Base-by-base conservation (phyloP, 2,113 vertebrate genomes). In the Melospiza georgiana region DNA sequence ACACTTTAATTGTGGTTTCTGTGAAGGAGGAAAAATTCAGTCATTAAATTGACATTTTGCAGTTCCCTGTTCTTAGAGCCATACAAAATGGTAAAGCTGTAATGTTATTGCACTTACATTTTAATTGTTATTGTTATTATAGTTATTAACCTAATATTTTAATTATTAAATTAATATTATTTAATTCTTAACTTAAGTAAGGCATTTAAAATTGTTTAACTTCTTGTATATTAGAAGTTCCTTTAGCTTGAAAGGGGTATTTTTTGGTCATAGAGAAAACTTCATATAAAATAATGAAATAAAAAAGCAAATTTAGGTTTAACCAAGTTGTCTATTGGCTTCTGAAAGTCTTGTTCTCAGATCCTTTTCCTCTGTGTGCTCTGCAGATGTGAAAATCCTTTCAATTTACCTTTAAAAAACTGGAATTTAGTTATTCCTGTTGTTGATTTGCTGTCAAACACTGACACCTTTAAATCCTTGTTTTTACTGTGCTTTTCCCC, bases 321-420 rank as follows among this genome's bases (percentile, higher is more conserved):
- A 51, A 62, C 25, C 20, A 35, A 51, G 12, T 33, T 84, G 12
- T 55, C 18, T 78, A 1, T 43, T 59, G 15, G 6, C 15, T 68
- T 52, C 24, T 69, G 0, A 21, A 72, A 84, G 2, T 58, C 6
- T 2, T 57, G 9, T 12, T 68, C 39, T 65, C 0, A 0, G 19
- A 23, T 69, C 48, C 25, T 37, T 83, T 35, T 30, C 43, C 15
- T 67, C 11, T 46, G 11, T 28, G 17, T 54, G 39, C 30, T 82
- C 43, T 33, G 23, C 65, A 65, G 71, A 22, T 57, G 27, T 58
- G 65, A 71, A 71, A 79, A 51, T 62, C 33, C 43, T 76, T 57
- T 57, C 39, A 6, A 8, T 4, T 7, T 52, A 20, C 59, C 24
- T 67, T 61, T 1, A 49, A 61, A 87, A 84, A 51, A 33, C 19